Base-by-base conservation (phyloP, 2,888 invertebrate genomes). In the Pyrrhosoma nymphula region DNA sequence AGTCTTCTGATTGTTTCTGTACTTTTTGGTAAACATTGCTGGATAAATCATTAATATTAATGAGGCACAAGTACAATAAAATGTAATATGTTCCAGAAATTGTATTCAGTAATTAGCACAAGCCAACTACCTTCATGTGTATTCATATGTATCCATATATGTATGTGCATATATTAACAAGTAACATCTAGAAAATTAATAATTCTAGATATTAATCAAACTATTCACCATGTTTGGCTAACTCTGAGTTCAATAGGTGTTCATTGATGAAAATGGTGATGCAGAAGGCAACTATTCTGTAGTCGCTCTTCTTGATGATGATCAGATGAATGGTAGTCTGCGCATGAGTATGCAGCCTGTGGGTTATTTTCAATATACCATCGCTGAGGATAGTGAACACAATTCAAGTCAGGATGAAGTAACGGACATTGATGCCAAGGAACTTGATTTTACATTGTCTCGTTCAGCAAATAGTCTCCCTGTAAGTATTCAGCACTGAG, bases 261-360 rank as follows among this genome's bases (percentile, higher is more conserved):
- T 98, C 96, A 99, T 99, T 96, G 99, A 99, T 96, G 98, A 97
- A 6, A 98, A 98, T 96, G 99, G 99, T 0, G 99, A 99, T 96
- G 99, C 99, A 0, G 99, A 99, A 96, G 99, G 99, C 0, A 99
- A 99, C 97, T 99, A 98, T 97, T 98, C 99, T 0, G 98, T 99
- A 0, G 98, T 99, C 55, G 98, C 98, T 0, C 97, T 99, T 95
- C 97, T 98, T 95, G 98, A 98, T 90, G 98, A 98, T 96, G 96
- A 97, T 8, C 97, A 97, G 20, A 97, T 97, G 95, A 97, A 97
- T 96, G 97, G 97, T 0, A 97, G 97, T 0, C 97, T 98, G 0
- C 97, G 98, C 35, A 98, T 98, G 98, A 98, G 98, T 95, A 98
- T 98, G 97, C 98, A 98, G 96, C 98, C 98, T 0, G 98, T 98